phyloP scores from a whole-genome alignment of 2,797 vertebrate genomes.

The Champsocephalus esox region DNA sequence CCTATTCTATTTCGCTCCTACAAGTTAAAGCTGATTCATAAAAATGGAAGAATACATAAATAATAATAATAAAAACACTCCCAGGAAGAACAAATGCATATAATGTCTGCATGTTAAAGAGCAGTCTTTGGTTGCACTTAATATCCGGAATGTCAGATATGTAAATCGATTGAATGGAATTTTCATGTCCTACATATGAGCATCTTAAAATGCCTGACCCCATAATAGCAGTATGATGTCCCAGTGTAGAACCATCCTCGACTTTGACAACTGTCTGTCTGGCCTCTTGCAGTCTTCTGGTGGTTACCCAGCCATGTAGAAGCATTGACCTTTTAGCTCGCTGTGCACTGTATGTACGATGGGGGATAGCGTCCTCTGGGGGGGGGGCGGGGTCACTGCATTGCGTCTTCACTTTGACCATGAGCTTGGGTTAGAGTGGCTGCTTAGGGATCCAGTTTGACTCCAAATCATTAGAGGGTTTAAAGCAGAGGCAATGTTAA shows the following conservation, averaged over 20 bases:
- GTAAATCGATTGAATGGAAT: conserved; percentile 5
- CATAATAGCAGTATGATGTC: neutral
- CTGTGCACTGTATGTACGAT: conserved; percentile 9
- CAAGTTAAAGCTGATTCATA: neutral
- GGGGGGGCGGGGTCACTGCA: conserved; percentile 36
- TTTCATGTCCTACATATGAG: neutral
- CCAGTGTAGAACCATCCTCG: neutral
- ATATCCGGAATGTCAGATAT: conserved; percentile 4
- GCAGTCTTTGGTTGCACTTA: neutral
- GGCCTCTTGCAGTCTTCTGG: conserved; percentile 31
- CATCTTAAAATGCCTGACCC: neutral
- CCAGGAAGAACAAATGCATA: neutral
- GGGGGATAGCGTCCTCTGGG: conserved; percentile 52
- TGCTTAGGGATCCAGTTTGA: neutral
- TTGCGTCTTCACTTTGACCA: conserved; percentile 7
- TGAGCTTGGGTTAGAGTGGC: conserved; percentile 2
- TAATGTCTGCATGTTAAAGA: neutral
- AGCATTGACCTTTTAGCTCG: conserved; percentile 54
- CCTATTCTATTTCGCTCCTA: neutral
- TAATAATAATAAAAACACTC: neutral
- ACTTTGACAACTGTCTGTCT: conserved; percentile 19
- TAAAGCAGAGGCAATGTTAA: neutral
- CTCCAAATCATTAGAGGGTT: neutral
- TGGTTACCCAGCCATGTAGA: conserved; percentile 48
- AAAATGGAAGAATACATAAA: neutral